Base-by-base conservation (phyloP, 2,888 invertebrate genomes). In the Orchesella flavescens region DNA sequence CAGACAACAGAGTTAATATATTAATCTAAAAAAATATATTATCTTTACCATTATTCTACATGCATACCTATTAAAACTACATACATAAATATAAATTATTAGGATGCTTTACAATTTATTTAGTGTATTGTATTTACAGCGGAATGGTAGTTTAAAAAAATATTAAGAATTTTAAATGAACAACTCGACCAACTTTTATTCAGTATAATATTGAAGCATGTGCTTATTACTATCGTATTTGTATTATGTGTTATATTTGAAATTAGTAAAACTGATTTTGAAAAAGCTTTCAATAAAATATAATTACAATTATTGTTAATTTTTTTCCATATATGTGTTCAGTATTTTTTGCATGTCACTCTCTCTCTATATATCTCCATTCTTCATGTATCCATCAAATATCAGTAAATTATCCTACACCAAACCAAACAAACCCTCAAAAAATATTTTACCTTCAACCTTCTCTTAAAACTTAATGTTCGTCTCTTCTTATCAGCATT, bases 221-320 rank as follows among this genome's bases (percentile, higher is more conserved):
- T 68, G 68, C 68, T 68, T 68, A 49, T 68, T 68, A 49, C 9
- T 65, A 65, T 65, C 65, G 65, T 65, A 65, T 65, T 65, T 44
- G 65, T 65, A 65, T 65, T 65, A 65, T 65, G 65, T 68, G 53
- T 68, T 49, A 68, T 34, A 34, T 68, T 49, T 68, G 68, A 68
- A 68, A 68, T 68, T 68, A 68, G 68, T 43, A 68, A 63, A 68
- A 68, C 68, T 68, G 68, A 68, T 68, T 68, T 68, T 49, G 23
- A 68, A 49, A 34, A 68, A 68, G 68, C 68, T 68, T 68, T 68
- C 68, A 68, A 68, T 68, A 68, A 68, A 68, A 21, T 49, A 49
- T 68, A 46, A 2, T n/a, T n/a, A n/a, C n/a, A n/a, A 66, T 68
- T 68, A 49, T 49, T 68, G 68, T 68, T 68, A 68, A 68, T 68